Evolutionary conservation across 1,140 invertebrate genomes (phyloP).

Genomic region (Bilobella aurantiaca): DNA sequence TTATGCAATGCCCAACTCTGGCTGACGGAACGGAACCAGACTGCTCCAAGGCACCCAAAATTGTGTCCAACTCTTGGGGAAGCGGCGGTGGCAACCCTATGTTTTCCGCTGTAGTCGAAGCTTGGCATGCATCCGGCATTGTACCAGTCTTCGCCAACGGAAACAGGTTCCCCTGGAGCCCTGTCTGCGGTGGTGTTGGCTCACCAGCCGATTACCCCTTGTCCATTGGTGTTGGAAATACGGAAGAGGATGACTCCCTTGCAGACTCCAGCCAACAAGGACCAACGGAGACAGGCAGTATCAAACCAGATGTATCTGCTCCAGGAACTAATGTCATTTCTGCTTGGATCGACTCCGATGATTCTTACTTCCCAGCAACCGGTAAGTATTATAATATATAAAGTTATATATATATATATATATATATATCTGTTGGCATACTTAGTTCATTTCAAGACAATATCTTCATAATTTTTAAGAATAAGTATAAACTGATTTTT

Average conservation of each 20-base stretch:
- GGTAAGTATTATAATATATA: too few relatives aligned
- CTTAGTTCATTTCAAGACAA: too few relatives aligned
- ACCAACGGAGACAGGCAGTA: background rate
- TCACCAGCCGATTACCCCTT: background rate
- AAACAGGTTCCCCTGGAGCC: constrained; percentile 16
- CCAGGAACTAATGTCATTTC: background rate
- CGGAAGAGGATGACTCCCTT: background rate
- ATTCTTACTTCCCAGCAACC: background rate
- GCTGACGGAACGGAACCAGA: background rate
- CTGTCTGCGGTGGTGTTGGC: background rate
- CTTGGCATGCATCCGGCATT: constrained; percentile 9
- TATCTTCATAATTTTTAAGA: too few relatives aligned
- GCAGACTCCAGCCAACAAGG: background rate
- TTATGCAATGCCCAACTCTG: constrained; percentile 8
- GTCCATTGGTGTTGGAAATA: constrained; percentile 8
- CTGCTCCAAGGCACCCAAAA: constrained; percentile 6
- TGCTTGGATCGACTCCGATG: background rate
- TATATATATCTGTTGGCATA: too few relatives aligned
- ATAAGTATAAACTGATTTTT: too few relatives aligned
- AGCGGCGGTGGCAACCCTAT: background rate
- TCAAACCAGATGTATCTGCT: constrained; percentile 11
- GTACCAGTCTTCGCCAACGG: constrained; percentile 11
- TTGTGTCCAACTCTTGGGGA: constrained; percentile 17
- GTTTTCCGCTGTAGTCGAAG: background rate
- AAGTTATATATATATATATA: too few relatives aligned